Conservation (phyloP, 2,888 invertebrate species). For the Patella depressa region DNA sequence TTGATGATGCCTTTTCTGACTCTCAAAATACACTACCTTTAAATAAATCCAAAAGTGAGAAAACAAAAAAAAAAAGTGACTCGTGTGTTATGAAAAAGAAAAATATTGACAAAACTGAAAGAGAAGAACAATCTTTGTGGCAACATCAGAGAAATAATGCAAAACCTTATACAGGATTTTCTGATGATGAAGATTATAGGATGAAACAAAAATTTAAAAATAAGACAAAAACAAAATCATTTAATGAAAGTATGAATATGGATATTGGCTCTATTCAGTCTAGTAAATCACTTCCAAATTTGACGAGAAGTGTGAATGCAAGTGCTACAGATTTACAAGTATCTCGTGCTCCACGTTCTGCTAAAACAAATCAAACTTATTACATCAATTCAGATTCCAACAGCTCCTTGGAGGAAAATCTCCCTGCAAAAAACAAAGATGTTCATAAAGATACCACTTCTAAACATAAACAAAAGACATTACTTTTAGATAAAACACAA, state of each 20-base stretch:
- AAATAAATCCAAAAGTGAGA: neutral
- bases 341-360: neutral
- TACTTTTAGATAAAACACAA: neutral
- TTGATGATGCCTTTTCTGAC: conserved; percentile 1
- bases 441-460: neutral
- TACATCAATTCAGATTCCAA: neutral
- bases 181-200: neutral
- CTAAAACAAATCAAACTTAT: neutral
- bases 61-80: neutral
- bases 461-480: neutral
- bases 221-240: neutral
- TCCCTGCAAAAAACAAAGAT: neutral
- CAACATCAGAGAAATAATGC: neutral
- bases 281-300: neutral
- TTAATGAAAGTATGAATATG: too few species aligned
- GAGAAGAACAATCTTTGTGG: neutral
- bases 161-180: neutral
- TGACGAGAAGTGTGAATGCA: neutral
- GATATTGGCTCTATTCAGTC: neutral
- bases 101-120: neutral
- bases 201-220: neutral
- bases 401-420: neutral
- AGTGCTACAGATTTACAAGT: neutral
- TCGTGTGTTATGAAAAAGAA: neutral
- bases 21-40: neutral